Base-by-base conservation (phyloP, 2,888 invertebrate genomes). In the Lochmaea capreae region DNA sequence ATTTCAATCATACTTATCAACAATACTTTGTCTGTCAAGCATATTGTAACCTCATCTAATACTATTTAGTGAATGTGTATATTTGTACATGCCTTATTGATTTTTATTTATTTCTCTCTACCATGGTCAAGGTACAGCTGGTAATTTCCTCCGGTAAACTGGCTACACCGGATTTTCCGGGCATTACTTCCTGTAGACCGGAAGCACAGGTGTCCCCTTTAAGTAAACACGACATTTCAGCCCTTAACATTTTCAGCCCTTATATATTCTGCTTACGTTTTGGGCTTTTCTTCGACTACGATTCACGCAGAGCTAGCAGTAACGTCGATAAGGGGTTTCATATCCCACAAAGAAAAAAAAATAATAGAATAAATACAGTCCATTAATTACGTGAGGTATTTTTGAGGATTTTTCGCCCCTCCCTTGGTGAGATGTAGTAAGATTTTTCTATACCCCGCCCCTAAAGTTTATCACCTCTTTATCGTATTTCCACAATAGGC, bases 171-270 rank as follows among this genome's bases (percentile, higher is more conserved):
- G 79, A 80, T 78, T 81, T 81, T 83, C 81, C 82, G 82, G 81
- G 77, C 81, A 80, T 74, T 82, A 83, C 84, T 85, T 85, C 85
- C 85, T 82, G 84, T 12, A 63, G 62, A 74, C 83, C 81, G 84
- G 85, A 84, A 83, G 84, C 82, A 81, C 84, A 85, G 85, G 85
- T 85, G 85, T 84, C 84, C 85, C 85, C 84, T 81, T 82, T 79
- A 82, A 80, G 80, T 81, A 85, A 84, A 85, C 84, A 85, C 84
- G 82, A 81, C 83, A 82, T 66, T 62, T 59, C 66, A 66, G 73
- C 70, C 73, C 73, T 70, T 58, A 71, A 81, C 83, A 82, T 82
- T 66, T 66, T 49, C 70, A 66, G 73, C 70, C 73, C 73, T 70
- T 65, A 71, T 59, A 67, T 58, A 62, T 78, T 78, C 80, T 80